phyloP scores from a whole-genome alignment of 2,113 vertebrate species.

The Platichthys stellatus region DNA sequence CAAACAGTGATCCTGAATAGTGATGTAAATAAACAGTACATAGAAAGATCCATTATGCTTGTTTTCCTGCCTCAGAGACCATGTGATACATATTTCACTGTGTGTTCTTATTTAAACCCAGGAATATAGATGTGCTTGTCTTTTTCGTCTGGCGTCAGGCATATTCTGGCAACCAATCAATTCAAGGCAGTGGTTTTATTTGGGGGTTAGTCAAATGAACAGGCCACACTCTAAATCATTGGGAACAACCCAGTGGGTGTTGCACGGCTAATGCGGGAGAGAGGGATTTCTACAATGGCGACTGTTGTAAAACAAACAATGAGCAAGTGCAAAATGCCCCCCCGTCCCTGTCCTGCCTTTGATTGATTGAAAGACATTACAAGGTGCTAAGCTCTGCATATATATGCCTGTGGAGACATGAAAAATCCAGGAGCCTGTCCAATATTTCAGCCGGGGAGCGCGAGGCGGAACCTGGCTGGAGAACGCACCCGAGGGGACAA shows the following conservation, averaged over 20 bases:
- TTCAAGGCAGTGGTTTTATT: slow-evolving; percentile 7
- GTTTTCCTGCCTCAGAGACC: neutral
- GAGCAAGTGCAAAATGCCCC: slow-evolving; percentile 41
- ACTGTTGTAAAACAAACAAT: slow-evolving; percentile 61
- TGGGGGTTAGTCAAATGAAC: slow-evolving; percentile 9
- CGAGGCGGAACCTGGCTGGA: slow-evolving; percentile 53
- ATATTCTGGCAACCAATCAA: neutral
- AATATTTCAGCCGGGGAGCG: slow-evolving; percentile 60
- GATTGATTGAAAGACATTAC: slow-evolving; percentile 70
- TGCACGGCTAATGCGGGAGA: slow-evolving; percentile 33
- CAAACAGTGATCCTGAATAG: too few species aligned
- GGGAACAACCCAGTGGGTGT: slow-evolving; percentile 34
- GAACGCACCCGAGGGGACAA: slow-evolving; percentile 40
- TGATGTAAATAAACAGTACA: too few species aligned
- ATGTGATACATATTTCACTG: neutral
- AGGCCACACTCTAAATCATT: slow-evolving; percentile 2
- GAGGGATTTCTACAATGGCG: slow-evolving; percentile 46
- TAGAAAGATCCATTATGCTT: neutral
- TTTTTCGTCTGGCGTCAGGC: neutral
- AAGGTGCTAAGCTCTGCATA: slow-evolving; percentile 61
- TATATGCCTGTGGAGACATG: slow-evolving; percentile 61
- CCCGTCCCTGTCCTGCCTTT: slow-evolving; percentile 35
- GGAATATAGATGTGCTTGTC: neutral
- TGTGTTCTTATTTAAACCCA: neutral
- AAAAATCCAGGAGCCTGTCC: slow-evolving; percentile 43